Conservation (phyloP, 2,113 vertebrate species). For the Gavia stellata region DNA sequence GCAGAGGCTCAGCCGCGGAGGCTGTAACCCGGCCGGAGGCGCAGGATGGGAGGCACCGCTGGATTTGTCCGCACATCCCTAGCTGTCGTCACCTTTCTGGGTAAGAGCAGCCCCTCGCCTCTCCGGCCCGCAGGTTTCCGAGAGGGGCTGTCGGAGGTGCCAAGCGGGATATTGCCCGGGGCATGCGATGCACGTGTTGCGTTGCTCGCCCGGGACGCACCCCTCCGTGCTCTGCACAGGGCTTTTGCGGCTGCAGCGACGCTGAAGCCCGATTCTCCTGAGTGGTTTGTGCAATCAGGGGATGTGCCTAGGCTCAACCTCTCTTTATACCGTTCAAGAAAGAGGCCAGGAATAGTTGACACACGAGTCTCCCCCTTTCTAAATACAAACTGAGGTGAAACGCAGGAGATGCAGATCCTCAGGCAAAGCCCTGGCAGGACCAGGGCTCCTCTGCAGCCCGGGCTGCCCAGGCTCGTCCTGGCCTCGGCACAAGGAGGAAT, state of each 20-base stretch:
- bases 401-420: not conserved
- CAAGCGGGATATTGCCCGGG: not conserved
- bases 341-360: accelerated
- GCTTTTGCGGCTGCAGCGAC: accelerated
- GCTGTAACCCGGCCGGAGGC: not conserved
- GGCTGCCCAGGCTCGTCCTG: not conserved
- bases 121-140: accelerated
- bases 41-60: conserved; percentile 9
- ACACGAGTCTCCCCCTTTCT: accelerated
- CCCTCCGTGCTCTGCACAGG: accelerated
- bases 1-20: not conserved
- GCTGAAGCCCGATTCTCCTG: accelerated
- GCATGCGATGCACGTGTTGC: accelerated
- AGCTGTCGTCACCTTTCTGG: conserved; percentile 17
- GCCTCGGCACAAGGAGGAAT: not conserved
- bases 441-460: not conserved
- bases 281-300: not conserved
- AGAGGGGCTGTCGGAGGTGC: not conserved
- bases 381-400: not conserved
- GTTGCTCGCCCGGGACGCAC: not conserved
- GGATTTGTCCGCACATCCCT: not conserved
- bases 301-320: accelerated
- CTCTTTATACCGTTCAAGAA: not conserved
- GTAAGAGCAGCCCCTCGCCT: conserved; percentile 54
- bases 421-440: not conserved